A percentile compares a stretch with the other conserved stretches of the same genome.
Evolutionary conservation across 2,113 vertebrate genomes (phyloP).

Genomic region (Pedionomus torquatus): DNA sequence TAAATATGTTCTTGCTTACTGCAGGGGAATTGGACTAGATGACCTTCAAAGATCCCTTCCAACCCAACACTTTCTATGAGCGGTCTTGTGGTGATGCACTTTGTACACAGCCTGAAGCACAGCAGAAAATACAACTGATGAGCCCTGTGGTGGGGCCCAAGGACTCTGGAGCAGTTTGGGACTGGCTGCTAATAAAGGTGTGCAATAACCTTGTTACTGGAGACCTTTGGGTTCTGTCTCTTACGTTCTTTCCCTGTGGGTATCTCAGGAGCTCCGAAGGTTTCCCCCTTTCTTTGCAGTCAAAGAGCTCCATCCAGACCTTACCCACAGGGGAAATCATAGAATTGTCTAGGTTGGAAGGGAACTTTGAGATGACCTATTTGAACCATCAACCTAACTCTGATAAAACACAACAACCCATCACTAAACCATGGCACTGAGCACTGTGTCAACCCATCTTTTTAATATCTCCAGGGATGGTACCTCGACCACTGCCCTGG

Average conservation of each 20-base stretch:
- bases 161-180: not conserved
- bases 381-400: too few species aligned
- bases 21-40: too few species aligned
- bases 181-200: not conserved
- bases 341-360: too few species aligned
- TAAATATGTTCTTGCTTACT: too few species aligned
- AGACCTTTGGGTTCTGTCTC: not conserved
- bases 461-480: too few species aligned
- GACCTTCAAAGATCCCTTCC: too few species aligned
- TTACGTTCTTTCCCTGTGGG: not conserved
- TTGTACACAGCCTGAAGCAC: not conserved
- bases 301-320: not conserved
- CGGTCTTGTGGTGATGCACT: rapidly evolving
- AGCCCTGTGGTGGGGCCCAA: not conserved
- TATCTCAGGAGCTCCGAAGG: not conserved
- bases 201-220: not conserved
- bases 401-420: too few species aligned
- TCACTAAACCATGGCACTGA: too few species aligned
- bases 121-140: not conserved
- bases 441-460: too few species aligned
- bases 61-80: not conserved
- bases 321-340: not conserved
- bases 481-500: too few species aligned
- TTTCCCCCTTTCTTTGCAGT: not conserved
- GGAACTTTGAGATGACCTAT: too few species aligned